Evolutionary conservation across 1,140 invertebrate species (phyloP).

Genomic region (Camponotus vicinus): DNA sequence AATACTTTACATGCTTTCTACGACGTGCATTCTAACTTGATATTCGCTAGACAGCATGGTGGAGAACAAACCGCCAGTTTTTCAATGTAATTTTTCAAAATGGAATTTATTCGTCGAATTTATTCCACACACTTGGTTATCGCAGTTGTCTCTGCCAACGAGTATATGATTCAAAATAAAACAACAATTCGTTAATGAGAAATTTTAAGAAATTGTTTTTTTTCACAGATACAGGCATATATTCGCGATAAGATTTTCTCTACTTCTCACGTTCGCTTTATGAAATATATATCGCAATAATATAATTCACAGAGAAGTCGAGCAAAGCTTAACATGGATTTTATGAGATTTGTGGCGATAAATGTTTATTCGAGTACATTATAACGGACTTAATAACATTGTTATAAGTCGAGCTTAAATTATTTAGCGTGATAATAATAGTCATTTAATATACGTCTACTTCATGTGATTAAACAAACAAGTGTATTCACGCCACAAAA

Average conservation of each 20-base stretch:
- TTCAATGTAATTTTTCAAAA: neutral
- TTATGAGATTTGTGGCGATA: neutral
- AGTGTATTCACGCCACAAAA: neutral
- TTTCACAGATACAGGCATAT: neutral
- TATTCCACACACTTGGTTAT: neutral
- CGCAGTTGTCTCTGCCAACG: neutral
- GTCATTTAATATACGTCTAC: neutral
- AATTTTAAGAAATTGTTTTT: neutral
- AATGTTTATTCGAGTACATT: constrained; percentile 30
- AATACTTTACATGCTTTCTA: constrained; percentile 10
- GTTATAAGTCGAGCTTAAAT: constrained; percentile 19
- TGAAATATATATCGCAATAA: neutral
- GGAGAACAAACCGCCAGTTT: constrained; percentile 2
- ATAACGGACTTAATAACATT: constrained; percentile 9
- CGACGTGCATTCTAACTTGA: neutral
- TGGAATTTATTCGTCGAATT: constrained; percentile 1
- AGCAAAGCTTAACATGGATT: constrained; percentile 3
- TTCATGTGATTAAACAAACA: constrained; percentile 14
- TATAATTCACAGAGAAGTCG: neutral
- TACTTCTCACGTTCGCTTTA: neutral
- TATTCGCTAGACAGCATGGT: neutral
- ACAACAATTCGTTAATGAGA: neutral
- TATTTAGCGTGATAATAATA: constrained; percentile 20
- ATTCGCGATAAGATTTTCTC: neutral
- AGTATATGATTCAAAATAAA: neutral